phyloP scores from a whole-genome alignment of 2,797 vertebrate genomes.

The Aldrovandia affinis region DNA sequence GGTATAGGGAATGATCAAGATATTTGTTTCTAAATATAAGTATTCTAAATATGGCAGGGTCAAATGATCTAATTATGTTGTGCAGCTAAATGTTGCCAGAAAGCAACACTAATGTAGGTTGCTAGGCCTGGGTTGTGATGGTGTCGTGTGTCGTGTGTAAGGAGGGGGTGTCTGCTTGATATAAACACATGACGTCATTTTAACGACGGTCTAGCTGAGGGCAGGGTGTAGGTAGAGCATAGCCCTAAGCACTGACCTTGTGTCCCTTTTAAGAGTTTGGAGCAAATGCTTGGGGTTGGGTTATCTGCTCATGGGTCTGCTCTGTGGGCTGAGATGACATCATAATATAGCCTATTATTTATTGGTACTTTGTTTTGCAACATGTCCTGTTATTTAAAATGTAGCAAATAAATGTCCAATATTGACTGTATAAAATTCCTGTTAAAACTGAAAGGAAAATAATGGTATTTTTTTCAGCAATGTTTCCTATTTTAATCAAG shows the following conservation, averaged over 20 bases:
- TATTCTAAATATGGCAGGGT: background rate
- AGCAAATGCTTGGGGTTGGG: background rate
- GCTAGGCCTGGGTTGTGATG: background rate
- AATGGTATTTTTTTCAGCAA: background rate
- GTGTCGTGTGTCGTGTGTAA: background rate
- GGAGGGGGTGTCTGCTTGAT: background rate
- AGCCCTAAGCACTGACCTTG: background rate
- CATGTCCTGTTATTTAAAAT: background rate
- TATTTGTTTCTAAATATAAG: background rate
- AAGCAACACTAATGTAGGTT: background rate
- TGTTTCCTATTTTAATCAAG: too few species aligned
- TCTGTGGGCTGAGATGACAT: background rate
- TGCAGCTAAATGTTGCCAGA: background rate
- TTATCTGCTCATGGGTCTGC: background rate
- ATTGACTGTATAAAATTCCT: background rate
- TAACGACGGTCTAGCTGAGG: background rate
- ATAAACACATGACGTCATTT: conserved; percentile 31
- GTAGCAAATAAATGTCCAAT: background rate
- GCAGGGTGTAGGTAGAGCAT: background rate
- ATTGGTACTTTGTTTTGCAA: too few species aligned
- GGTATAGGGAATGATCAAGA: background rate
- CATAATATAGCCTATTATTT: too few species aligned
- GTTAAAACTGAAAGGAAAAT: background rate
- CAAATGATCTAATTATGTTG: background rate
- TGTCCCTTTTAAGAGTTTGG: background rate